Base-by-base conservation (phyloP, 2,888 invertebrate species). In the Euplexia lucipara region DNA sequence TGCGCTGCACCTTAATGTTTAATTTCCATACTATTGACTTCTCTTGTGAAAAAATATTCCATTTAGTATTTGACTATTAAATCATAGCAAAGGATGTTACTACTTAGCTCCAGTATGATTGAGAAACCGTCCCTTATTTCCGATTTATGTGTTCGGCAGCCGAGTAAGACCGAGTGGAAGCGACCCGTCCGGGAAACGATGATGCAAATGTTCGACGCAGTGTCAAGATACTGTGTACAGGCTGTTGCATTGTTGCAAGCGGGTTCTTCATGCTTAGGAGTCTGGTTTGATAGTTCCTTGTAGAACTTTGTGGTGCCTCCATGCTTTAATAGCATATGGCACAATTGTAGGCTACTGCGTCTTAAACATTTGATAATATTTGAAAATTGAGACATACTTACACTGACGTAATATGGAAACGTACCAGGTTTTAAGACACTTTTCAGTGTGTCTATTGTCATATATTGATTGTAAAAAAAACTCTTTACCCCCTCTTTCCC, bases 111-210 rank as follows among this genome's bases (percentile, higher is more conserved):
- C 9, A 22, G 22, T 32, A 14, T 42, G 49, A 56, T 79, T 79
- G 69, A 56, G 79, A 78, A 81, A 79, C 76, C 59, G 70, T 71
- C 68, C 54, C 67, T 64, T 68, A 78, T 81, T 77, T 85, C 83
- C 81, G 83, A 84, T 83, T 70, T 73, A 73, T 70, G 79, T 65
- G 75, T 69, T 75, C 58, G 70, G 47, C 77, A 66, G 51, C 63
- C 70, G 66, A 45, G 58, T 49, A 63, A 37, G 68, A 12, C 42
- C 66, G 78, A 7, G 39, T 81, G 82, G 85, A 80, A 76, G 79
- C 74, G 64, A 35, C 49, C 49, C 90, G 87, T 90, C 91, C 92
- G 91, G 92, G 91, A 91, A 87, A 85, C 85, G 78, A 66, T 88
- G 91, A 88, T 88, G 90, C 84, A 88, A 92, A 90, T 87, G 79